Conservation (phyloP, 2,888 invertebrate genomes). For the Chesias legatella region DNA sequence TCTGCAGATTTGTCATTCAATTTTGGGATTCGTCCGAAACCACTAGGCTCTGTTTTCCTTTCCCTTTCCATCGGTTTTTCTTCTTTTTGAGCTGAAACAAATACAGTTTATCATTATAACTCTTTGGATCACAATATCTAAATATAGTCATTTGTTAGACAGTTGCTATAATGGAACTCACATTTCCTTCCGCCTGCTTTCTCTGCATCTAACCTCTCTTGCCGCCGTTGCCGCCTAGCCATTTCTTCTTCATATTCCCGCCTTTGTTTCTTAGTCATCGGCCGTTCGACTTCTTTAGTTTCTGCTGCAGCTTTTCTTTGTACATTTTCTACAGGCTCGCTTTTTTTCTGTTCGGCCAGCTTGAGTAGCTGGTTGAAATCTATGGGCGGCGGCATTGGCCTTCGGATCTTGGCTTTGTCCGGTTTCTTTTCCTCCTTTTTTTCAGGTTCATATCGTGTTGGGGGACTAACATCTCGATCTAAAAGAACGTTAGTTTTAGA, state of each 20-base stretch:
- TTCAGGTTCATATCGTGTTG: constrained; percentile 61
- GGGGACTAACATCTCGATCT: constrained; percentile 48
- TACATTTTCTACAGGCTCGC: constrained; percentile 83
- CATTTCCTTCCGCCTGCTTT: constrained; percentile 48
- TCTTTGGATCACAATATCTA: background rate
- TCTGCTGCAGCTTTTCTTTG: constrained; percentile 60
- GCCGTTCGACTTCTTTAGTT: constrained; percentile 82
- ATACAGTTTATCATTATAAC: constrained; percentile 5
- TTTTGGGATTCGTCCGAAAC: constrained; percentile 78
- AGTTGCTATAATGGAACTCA: constrained; percentile 25
- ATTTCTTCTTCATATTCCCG: constrained; percentile 86
- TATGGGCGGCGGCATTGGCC: constrained; percentile 85
- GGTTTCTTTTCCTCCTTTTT: constrained; percentile 65
- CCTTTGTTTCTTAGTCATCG: constrained; percentile 90
- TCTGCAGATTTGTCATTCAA: constrained; percentile 53
- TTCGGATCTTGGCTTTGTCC: constrained; percentile 81
- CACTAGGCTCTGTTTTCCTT: constrained; percentile 49
- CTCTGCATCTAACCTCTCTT: constrained; percentile 62
- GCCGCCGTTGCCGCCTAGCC: constrained; percentile 79
- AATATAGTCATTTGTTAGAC: too few relatives aligned
- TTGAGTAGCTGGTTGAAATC: constrained; percentile 90
- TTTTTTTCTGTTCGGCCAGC: constrained; percentile 90
- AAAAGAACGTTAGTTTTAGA: background rate
- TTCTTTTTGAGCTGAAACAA: constrained; percentile 52
- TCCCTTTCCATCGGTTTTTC: constrained; percentile 53